phyloP scores from a whole-genome alignment of 2,888 invertebrate species.

The Latheticus oryzae region DNA sequence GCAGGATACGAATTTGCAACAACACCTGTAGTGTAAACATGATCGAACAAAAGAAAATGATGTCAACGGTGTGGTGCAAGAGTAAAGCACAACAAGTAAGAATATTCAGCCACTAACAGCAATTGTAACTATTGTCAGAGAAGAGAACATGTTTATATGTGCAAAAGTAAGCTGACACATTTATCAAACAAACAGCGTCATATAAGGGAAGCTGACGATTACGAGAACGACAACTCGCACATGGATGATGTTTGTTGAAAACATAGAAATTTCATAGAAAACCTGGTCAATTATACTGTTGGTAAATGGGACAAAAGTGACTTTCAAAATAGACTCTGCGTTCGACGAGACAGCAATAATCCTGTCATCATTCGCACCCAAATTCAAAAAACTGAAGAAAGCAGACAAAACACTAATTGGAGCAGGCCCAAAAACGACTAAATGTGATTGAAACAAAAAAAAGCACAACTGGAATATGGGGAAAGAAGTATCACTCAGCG shows the following conservation, averaged over 20 bases:
- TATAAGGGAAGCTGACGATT: background rate
- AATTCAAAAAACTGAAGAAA: background rate
- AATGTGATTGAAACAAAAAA: background rate
- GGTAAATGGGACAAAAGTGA: background rate
- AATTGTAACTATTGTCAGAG: background rate
- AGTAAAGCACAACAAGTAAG: background rate
- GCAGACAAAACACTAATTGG: background rate
- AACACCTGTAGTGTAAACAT: background rate
- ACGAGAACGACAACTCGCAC: background rate
- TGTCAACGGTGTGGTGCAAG: background rate
- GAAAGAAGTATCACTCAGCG: background rate
- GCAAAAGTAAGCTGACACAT: background rate
- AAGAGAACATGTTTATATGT: background rate
- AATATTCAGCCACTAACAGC: background rate
- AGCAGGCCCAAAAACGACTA: background rate
- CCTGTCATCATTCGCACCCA: background rate
- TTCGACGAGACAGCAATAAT: background rate
- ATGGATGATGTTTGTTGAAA: background rate
- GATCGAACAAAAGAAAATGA: background rate
- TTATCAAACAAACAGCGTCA: background rate
- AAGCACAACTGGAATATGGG: background rate
- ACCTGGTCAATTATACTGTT: background rate
- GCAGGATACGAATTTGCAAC: background rate
- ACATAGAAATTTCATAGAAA: background rate
- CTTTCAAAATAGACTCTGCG: background rate